Base-by-base conservation (phyloP, 2,113 vertebrate genomes). In the Epinephelus cyanopodus region DNA sequence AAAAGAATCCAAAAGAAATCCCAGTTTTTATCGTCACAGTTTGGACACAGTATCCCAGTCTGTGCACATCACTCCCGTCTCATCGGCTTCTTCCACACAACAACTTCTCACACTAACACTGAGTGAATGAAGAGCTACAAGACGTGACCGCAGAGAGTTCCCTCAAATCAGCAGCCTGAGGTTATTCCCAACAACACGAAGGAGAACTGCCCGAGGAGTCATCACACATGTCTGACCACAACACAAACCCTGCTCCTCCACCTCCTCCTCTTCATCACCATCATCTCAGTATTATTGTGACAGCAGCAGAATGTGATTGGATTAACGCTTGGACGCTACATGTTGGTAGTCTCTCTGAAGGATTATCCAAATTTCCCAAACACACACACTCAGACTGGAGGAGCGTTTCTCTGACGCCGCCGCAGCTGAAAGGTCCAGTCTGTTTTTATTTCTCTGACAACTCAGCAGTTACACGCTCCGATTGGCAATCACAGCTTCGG, bases 281-380 rank as follows among this genome's bases (percentile, higher is more conserved):
- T 68, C 53, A 18, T 79, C 56, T 21, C 56, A 11, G 19, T 65
- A 33, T 74, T 52, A 66, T 25, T 69, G 23, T 19, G 57, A 18
- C 66, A 13, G 27, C 73, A 21, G 54, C 18, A 52, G 27, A 73
- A 53, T 27, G 75, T 70, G 74, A 77, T 3, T 65, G 65, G 90
- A 81, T 85, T 79, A 81, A 37, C 4, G 4, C 67, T 47, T 4
- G 3, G 53, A 57, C 0, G 39, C 71, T 74, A 80, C 82, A 81
- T 61, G 81, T 37, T 69, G 63, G 48, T 62, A 13, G 57, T 85
- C 37, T 37, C 78, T 45, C 58, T 29, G 21, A n/a, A 27, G 39
- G 87, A 91, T 90, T 84, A 89, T 81, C 83, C 81, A 56, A 25
- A 47, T 29, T 45, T 60, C n/a, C 48, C 37, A 56, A 66, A 65